A percentile compares a stretch with the other conserved stretches of the same genome.
These are phyloP conservation scores for Spialia ferax DNA, from an alignment of 2,888 invertebrate species.

Conservation along the genomic window DNA sequence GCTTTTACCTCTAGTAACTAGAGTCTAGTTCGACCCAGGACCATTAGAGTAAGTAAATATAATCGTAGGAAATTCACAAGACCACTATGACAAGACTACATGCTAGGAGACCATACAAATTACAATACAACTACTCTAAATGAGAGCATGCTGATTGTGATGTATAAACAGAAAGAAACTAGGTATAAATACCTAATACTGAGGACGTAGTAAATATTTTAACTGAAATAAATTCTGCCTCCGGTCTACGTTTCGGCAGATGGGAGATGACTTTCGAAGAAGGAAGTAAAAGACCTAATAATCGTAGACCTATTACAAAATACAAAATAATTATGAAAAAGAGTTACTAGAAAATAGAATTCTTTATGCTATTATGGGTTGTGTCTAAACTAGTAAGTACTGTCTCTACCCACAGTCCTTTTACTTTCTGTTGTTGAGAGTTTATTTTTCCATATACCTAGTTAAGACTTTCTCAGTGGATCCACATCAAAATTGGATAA, in stretches of 20 bases:
- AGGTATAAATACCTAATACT: slow-evolving; percentile 35
- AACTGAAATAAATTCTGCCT: slow-evolving; percentile 33
- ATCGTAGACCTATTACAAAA: not conserved
- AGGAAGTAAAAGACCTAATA: slow-evolving; percentile 15
- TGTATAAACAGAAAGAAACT: slow-evolving; percentile 2
- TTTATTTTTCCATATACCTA: not conserved
- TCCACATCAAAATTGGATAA: not conserved
- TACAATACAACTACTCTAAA: slow-evolving; percentile 48
- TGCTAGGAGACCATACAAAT: slow-evolving; percentile 49
- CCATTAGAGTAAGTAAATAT: slow-evolving; percentile 55
- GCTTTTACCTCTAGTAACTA: slow-evolving; percentile 11
- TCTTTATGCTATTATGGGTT: slow-evolving; percentile 11
- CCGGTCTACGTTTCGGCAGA: slow-evolving; percentile 29
- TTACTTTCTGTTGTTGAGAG: not conserved
- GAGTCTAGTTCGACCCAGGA: slow-evolving; percentile 70
- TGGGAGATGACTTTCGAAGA: slow-evolving; percentile 24
- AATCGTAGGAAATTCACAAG: slow-evolving; percentile 46
- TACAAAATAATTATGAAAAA: not conserved
- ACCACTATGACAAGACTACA: slow-evolving; percentile 51
- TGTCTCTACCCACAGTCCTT: slow-evolving; percentile 6
- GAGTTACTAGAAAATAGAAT: not conserved
- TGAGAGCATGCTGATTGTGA: slow-evolving; percentile 47
- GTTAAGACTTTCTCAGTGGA: slow-evolving; percentile 1
- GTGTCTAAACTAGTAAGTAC: not conserved
- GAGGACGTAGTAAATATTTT: slow-evolving; percentile 25